Evolutionary conservation across 37 sponge, comb jelly and placozoan species (phyloP).

Genomic region (Ianthella basta): DNA sequence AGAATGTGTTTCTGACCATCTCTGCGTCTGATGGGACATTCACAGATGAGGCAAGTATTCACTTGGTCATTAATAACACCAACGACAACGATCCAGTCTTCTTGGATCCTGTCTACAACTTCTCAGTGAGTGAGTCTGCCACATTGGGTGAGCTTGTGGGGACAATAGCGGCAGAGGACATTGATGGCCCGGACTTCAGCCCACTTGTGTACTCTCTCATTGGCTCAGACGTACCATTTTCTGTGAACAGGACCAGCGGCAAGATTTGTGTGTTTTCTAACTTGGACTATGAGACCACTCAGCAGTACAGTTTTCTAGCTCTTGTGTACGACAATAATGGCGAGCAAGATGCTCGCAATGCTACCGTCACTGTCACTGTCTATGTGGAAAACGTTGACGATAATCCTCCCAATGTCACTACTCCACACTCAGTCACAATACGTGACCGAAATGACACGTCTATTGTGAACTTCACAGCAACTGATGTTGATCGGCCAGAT

Average conservation of each 20-base stretch:
- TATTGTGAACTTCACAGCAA: background rate
- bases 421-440: background rate
- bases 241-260: background rate
- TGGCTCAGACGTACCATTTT: background rate
- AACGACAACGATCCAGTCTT: slow-evolving; percentile 15
- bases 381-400: background rate
- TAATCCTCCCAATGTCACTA: slow-evolving; percentile 1
- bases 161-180: background rate
- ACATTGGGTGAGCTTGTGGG: background rate
- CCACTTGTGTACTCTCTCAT: background rate
- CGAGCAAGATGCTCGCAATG: background rate
- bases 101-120: background rate
- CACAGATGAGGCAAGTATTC: background rate
- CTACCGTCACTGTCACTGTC: background rate
- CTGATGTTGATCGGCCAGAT: background rate
- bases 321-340: background rate
- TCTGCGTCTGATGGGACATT: background rate
- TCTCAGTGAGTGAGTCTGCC: slow-evolving; percentile 12
- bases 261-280: background rate
- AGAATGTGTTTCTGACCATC: background rate
- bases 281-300: slow-evolving; percentile 7
- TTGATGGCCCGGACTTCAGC: background rate
- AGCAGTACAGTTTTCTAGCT: background rate
- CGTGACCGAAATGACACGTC: too few species aligned
- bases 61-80: background rate